These are phyloP conservation scores for Mythimna albipuncta DNA, from an alignment of 2,888 invertebrate species.

Conservation along the genomic window DNA sequence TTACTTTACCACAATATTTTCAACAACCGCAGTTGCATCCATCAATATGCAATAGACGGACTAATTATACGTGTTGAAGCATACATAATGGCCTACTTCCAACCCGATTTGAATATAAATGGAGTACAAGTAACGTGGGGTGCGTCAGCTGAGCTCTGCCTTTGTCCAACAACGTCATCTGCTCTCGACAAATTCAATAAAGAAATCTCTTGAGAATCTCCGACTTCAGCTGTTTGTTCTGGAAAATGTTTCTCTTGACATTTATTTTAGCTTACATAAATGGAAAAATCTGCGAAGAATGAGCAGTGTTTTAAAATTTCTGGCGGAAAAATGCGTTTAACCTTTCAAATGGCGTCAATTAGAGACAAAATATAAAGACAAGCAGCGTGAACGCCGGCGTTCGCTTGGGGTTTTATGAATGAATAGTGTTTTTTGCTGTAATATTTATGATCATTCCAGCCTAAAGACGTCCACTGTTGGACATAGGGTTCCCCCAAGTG, in stretches of 20 bases:
- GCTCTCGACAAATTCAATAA: slow-evolving; percentile 24
- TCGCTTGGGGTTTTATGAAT: too few species aligned
- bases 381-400: too few species aligned
- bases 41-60: slow-evolving; percentile 15
- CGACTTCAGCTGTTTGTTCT: slow-evolving; percentile 18
- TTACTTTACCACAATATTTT: not conserved
- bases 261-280: slow-evolving; percentile 16
- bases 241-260: slow-evolving; percentile 15
- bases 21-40: too few species aligned
- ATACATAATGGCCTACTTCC: slow-evolving; percentile 31
- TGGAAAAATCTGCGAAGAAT: not conserved
- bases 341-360: too few species aligned
- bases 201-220: slow-evolving; percentile 11
- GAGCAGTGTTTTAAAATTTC: not conserved
- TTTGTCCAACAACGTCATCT: slow-evolving; percentile 23
- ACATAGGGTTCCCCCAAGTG: too few species aligned
- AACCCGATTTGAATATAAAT: slow-evolving; percentile 52
- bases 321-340: not conserved
- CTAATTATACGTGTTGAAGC: slow-evolving; percentile 34
- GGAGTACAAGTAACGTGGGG: slow-evolving; percentile 23
- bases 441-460: not conserved
- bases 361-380: too few species aligned
- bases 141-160: slow-evolving; percentile 33
- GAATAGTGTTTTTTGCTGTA: not conserved
- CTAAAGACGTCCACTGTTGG: too few species aligned